Conservation (phyloP, 2,888 invertebrate species). For the Phortica magna region DNA sequence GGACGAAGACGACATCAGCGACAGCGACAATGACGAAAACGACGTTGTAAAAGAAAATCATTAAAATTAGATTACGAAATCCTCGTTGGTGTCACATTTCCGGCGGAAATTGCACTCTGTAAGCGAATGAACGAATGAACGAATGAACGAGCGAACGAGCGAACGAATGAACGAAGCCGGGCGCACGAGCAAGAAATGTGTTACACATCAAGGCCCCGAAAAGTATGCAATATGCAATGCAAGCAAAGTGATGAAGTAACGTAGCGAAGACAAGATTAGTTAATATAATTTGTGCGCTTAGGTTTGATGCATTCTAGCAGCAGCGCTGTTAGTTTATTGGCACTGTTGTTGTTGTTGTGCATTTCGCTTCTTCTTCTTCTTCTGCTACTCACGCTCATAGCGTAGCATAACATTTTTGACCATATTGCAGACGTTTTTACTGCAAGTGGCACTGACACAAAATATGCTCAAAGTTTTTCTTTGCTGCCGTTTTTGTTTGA, state of each 20-base stretch:
- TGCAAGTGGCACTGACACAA: neutral
- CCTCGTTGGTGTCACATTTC: constrained; percentile 68
- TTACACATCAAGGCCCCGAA: constrained; percentile 37
- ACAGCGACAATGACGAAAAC: neutral
- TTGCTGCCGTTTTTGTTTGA: constrained; percentile 3
- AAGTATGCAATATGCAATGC: constrained; percentile 23
- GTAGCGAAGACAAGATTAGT: constrained; percentile 63
- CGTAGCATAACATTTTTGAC: neutral
- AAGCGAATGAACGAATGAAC: constrained; percentile 12
- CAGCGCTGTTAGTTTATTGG: neutral
- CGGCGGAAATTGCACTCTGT: constrained; percentile 70
- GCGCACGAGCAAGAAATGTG: constrained; percentile 1
- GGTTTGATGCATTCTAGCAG: constrained; percentile 37
- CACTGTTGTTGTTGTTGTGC: neutral
- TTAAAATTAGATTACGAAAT: constrained; percentile 72
- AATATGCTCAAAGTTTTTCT: neutral
- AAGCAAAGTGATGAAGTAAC: neutral
- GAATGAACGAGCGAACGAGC: neutral
- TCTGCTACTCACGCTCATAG: neutral
- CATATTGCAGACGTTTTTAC: constrained; percentile 24
- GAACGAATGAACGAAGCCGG: constrained; percentile 1
- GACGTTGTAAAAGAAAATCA: constrained; percentile 61
- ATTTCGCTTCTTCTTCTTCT: no score
- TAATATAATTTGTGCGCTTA: constrained; percentile 63
- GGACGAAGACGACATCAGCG: neutral